A percentile compares a stretch with the other conserved stretches of the same genome.
Evolutionary conservation across 2,113 vertebrate species (phyloP).

Genomic region (Apodemus sylvaticus): DNA sequence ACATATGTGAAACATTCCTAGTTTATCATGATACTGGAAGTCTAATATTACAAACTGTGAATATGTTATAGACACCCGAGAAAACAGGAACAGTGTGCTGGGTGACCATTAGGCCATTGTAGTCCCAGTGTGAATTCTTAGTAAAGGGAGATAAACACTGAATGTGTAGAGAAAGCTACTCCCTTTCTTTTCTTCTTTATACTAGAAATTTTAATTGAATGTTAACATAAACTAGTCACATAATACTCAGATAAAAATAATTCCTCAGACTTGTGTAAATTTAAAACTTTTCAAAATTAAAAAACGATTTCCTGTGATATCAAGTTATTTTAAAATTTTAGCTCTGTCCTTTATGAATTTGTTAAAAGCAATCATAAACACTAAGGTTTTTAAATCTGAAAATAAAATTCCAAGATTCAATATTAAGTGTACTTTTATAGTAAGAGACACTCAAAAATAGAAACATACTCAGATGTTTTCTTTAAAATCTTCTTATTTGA

Average conservation of each 20-base stretch:
- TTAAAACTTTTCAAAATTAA: constrained; percentile 34
- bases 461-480: background rate
- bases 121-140: constrained; percentile 70
- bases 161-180: constrained; percentile 45
- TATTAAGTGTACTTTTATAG: background rate
- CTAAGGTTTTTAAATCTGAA: background rate
- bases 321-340: background rate
- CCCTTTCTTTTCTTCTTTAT: constrained; percentile 51
- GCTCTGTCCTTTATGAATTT: background rate
- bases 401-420: background rate
- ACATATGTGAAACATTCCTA: constrained; percentile 75
- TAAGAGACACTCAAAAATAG: background rate
- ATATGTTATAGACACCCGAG: constrained; percentile 80
- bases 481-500: background rate
- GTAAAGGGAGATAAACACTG: constrained; percentile 49
- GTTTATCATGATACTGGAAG: constrained; percentile 76
- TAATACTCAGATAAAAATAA: background rate
- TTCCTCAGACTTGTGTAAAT: background rate
- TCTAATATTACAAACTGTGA: constrained; percentile 80
- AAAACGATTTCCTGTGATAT: background rate
- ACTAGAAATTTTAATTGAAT: background rate
- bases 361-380: background rate
- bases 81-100: constrained; percentile 74
- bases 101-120: constrained; percentile 57
- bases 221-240: background rate